These are phyloP conservation scores for Cyclina sinensis DNA, from an alignment of 1,140 invertebrate genomes.

Conservation along the genomic window DNA sequence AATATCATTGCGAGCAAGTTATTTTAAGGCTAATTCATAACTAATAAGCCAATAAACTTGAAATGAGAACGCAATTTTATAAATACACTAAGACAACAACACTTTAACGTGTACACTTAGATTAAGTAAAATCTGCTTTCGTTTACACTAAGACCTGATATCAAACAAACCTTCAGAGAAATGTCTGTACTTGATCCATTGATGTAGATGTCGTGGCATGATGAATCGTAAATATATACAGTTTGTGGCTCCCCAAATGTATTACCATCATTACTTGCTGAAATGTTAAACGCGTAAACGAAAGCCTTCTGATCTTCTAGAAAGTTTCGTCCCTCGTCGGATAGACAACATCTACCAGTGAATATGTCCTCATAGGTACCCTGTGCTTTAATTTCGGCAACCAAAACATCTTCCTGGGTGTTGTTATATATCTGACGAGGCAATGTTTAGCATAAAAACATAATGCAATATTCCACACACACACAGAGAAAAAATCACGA, in stretches of 20 bases:
- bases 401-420: background rate
- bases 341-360: background rate
- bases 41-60: no score
- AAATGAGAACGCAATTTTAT: no score
- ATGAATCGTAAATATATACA: conserved; percentile 18
- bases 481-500: no score
- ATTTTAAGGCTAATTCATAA: no score
- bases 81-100: no score
- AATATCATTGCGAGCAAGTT: no score
- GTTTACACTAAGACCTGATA: no score
- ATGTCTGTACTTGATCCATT: background rate
- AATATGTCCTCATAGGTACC: conserved; percentile 2
- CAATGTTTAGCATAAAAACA: no score
- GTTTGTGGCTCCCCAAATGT: background rate
- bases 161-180: background rate
- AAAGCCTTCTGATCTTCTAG: background rate
- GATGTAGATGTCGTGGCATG: conserved; percentile 6
- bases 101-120: no score
- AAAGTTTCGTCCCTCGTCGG: background rate
- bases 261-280: conserved; percentile 20
- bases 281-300: background rate
- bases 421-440: background rate
- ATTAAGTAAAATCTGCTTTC: no score
- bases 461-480: no score
- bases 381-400: background rate